Evolutionary conservation across 2,888 invertebrate genomes (phyloP), one percentile per base, ranked within the genome.

Genomic region (Sycophila texana): DNA sequence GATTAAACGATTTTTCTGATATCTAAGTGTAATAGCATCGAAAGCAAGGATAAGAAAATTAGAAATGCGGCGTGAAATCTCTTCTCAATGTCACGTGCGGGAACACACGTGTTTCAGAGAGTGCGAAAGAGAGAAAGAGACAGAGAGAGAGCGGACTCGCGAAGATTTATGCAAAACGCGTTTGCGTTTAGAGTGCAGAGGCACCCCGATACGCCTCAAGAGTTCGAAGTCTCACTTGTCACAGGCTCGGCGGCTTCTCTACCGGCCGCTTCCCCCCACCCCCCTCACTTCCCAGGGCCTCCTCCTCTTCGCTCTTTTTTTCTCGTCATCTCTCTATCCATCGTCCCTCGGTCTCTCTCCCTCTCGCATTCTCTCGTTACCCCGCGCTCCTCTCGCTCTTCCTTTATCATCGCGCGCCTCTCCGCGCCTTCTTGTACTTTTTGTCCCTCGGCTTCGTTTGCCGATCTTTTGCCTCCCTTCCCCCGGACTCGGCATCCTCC

Each of bases 151-250:
- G 30, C 2, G 14, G 60, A 13, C 47, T 22, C 26, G 51, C 22
- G 67, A 61, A 51, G 16, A 70, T 70, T 63, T 65, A 77, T 74
- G 60, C 63, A 74, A 72, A 77, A 58, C 49, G 49, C 55, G 51
- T 74, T 14, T 26, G 47, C 74, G 53, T 18, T 78, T 61, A 70
- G 63, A 75, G 71, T 81, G 83, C 82, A 77, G 80, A 83, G 75
- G 78, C 83, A 82, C 39, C 80, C 82, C 79, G 84, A 85, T 86
- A 84, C 84, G 30, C n/a, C 84, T 84, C 83, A 81, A 84, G 84
- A 84, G 51, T n/a, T 26, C 47, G 18, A 39, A 65, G 84, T 84
- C 86, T 86, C 84, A 85, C 87, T 87, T 86, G 86, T 87, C 86
- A 85, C 85, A 84, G 85, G 83, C 55, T 12, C 26, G 7, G 22